Evolutionary conservation across 2,797 vertebrate genomes (phyloP), one percentile per base, ranked within the genome.

Genomic region (Hippopotamyrus pictus): DNA sequence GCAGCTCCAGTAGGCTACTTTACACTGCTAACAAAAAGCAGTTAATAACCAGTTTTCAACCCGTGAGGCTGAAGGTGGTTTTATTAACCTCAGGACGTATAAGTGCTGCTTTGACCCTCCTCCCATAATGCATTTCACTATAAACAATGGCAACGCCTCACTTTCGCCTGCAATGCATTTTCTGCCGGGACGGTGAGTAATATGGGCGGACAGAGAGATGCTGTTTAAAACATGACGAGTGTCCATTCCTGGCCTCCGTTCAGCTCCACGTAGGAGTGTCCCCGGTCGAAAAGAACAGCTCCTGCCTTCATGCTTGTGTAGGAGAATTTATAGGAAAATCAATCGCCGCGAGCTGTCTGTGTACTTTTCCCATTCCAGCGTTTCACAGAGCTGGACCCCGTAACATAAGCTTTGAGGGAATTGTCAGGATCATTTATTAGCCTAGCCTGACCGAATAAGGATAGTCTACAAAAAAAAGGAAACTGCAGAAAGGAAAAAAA

Each of bases 311-410:
- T 88, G 19, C 88, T 59, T 44, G 79, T 86, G 37, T 53, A 53
- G 86, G 86, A 92, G 89, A 92, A 92, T 93, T 94, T 92, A 93
- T 92, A 90, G 92, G 91, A 93, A 93, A 92, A 92, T 92, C 92
- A 92, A 90, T 90, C 46, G 88, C 90, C 91, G 90, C 90, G 89
- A 90, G 89, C 88, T 90, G 91, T 92, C 91, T 93, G 93, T 93
- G 91, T 92, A 93, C 90, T 92, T 90, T 91, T 89, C 89, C 91
- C 92, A 91, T 92, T 92, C 92, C 91, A 91, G 86, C 90, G 91
- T 92, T 92, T 90, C 91, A 90, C 91, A 89, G 91, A 88, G 90
- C 93, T 91, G 91, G 92, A 90, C 90, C 87, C 86, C 88, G 90
- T 92, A 92, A 92, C 91, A 83, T 90, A 91, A 92, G 90, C 92